These are phyloP conservation scores for Bembecia ichneumoniformis DNA, from an alignment of 2,888 invertebrate genomes.

Conservation along the genomic window DNA sequence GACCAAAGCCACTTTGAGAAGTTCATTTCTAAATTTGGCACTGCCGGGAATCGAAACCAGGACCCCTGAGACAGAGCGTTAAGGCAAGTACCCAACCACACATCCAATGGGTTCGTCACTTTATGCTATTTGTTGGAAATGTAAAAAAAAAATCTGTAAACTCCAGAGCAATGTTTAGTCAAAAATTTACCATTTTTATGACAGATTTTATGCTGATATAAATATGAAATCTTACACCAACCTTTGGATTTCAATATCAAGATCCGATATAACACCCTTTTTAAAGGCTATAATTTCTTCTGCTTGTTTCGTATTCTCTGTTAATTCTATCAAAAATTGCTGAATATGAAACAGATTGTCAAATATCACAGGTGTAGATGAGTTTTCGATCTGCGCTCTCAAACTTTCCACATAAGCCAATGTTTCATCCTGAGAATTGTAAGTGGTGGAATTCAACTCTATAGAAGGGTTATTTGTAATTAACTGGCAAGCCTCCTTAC, in stretches of 20 bases:
- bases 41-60: too few relatives aligned
- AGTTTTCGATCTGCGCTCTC: conserved; percentile 33
- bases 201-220: too few relatives aligned
- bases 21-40: too few relatives aligned
- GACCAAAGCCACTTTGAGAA: too few relatives aligned
- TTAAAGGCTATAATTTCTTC: conserved; percentile 46
- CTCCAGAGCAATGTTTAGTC: too few relatives aligned
- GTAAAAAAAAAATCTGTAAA: too few relatives aligned
- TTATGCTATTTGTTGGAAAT: too few relatives aligned
- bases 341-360: conserved; percentile 44
- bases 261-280: conserved; percentile 39
- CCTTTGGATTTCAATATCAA: conserved; percentile 49
- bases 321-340: conserved; percentile 44
- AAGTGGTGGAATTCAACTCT: conserved; percentile 21
- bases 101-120: too few relatives aligned
- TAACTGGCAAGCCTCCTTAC: conserved; percentile 33
- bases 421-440: conserved; percentile 28
- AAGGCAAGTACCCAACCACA: too few relatives aligned
- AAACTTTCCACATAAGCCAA: conserved; percentile 42
- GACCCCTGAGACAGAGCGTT: too few relatives aligned
- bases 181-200: too few relatives aligned
- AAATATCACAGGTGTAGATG: conserved; percentile 31
- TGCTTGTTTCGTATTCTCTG: conserved; percentile 37
- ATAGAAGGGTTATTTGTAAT: conserved; percentile 40
- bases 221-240: conserved; percentile 11